phyloP scores from a whole-genome alignment of 2,797 vertebrate genomes.

The Anas bahamensis region DNA sequence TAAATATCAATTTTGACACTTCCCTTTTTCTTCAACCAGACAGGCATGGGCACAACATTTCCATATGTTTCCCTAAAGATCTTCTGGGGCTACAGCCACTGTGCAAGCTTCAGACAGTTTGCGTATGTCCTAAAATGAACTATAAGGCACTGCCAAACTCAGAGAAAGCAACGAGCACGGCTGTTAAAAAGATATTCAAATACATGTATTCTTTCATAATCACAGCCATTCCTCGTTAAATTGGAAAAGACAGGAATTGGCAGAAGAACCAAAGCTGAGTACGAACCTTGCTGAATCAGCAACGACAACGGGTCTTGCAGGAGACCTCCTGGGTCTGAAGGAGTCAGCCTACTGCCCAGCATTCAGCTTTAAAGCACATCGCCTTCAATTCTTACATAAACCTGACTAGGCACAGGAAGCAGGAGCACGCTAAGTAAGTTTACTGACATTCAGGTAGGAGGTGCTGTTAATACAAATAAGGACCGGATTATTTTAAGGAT shows the following conservation, averaged over 20 bases:
- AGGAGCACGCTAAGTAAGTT: neutral
- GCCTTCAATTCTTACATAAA: neutral
- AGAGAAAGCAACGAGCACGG: neutral
- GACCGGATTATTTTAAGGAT: neutral
- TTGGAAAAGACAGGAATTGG: neutral
- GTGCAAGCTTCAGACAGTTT: neutral
- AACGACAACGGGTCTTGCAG: conserved; percentile 8
- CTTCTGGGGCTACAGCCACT: neutral
- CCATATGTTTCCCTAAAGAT: neutral
- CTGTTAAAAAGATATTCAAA: conserved; percentile 52
- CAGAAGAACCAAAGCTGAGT: neutral
- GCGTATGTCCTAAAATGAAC: conserved; percentile 2
- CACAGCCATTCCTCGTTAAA: conserved; percentile 27
- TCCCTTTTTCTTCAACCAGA: neutral
- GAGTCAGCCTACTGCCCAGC: neutral
- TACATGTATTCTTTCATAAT: neutral
- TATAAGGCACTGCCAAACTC: neutral
- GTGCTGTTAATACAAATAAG: neutral
- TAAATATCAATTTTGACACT: neutral
- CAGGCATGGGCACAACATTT: neutral
- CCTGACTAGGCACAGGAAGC: neutral
- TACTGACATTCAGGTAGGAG: neutral
- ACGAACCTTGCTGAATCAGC: conserved; percentile 12
- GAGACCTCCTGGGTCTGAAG: neutral
- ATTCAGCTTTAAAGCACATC: neutral